phyloP scores from a whole-genome alignment of 2,888 invertebrate species.

The Pherbina coryleti region DNA sequence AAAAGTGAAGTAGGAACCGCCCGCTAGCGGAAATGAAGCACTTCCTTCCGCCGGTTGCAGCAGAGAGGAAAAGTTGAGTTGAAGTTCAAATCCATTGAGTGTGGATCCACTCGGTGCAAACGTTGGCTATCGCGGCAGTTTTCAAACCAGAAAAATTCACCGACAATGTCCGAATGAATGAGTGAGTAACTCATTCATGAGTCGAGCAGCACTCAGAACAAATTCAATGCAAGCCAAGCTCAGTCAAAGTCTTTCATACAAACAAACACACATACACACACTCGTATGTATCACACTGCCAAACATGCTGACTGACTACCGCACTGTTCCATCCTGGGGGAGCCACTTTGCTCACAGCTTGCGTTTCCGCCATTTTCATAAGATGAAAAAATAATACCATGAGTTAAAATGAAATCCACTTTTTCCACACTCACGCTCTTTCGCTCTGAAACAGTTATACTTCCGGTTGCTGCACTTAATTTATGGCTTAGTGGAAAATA shows the following conservation, averaged over 20 bases:
- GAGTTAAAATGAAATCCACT: constrained; percentile 32
- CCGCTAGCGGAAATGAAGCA: constrained; percentile 53
- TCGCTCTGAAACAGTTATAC: constrained; percentile 40
- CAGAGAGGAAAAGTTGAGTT: constrained; percentile 5
- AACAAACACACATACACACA: neutral
- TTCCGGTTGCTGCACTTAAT: constrained; percentile 45
- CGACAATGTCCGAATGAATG: neutral
- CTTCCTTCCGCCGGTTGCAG: constrained; percentile 47
- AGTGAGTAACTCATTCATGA: constrained; percentile 26
- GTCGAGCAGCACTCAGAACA: neutral
- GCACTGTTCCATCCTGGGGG: constrained; percentile 9
- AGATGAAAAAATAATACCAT: constrained; percentile 20
- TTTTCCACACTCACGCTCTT: constrained; percentile 22
- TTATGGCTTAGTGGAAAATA: constrained; percentile 46
- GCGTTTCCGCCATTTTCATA: constrained; percentile 32
- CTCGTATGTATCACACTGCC: neutral
- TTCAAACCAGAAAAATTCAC: constrained; percentile 4
- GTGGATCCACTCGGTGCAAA: neutral
- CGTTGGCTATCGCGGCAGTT: neutral
- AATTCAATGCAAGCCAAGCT: neutral
- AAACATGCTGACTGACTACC: neutral
- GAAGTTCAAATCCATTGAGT: neutral
- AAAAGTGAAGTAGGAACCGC: constrained; percentile 35
- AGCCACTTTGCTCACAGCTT: constrained; percentile 43
- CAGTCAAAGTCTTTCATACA: neutral